phyloP scores from a whole-genome alignment of 2,797 vertebrate genomes.

The Pachyuromys duprasi region DNA sequence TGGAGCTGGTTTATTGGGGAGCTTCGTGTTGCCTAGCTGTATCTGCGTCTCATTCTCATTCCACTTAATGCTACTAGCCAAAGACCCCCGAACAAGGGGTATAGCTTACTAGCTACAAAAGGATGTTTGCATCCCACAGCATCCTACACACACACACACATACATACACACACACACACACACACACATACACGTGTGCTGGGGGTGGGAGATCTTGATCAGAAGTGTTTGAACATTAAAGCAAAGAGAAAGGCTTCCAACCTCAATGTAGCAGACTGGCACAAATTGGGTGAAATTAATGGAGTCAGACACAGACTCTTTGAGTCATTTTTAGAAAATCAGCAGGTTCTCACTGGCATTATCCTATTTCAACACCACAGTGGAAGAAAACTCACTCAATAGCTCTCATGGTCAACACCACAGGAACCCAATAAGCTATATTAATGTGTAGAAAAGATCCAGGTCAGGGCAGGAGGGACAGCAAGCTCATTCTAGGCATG shows the following conservation, averaged over 20 bases:
- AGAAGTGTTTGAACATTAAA: constrained; percentile 64
- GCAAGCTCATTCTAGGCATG: constrained; percentile 39
- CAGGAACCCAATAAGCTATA: constrained; percentile 69
- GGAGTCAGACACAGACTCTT: constrained; percentile 28
- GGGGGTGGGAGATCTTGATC: not conserved
- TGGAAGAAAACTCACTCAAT: constrained; percentile 58
- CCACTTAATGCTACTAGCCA: not conserved
- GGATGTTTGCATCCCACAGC: not conserved
- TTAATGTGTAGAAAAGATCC: constrained; percentile 61
- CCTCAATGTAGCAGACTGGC: not conserved
- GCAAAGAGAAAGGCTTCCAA: not conserved
- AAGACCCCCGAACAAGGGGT: not conserved
- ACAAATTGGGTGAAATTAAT: constrained; percentile 68
- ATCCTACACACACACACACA: not conserved
- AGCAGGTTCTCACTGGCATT: constrained; percentile 63
- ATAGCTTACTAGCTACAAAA: not conserved
- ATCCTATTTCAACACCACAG: constrained; percentile 46
- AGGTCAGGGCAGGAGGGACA: constrained; percentile 21
- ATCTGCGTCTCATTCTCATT: too few relatives aligned
- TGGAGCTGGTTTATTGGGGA: too few relatives aligned
- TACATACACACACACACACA: not conserved
- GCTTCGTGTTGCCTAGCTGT: not conserved
- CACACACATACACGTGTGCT: not conserved
- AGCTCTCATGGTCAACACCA: constrained; percentile 62
- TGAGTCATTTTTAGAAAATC: constrained; percentile 70